Evolutionary conservation across 2,888 invertebrate genomes (phyloP).

Genomic region (Himalopsyche tibetana): DNA sequence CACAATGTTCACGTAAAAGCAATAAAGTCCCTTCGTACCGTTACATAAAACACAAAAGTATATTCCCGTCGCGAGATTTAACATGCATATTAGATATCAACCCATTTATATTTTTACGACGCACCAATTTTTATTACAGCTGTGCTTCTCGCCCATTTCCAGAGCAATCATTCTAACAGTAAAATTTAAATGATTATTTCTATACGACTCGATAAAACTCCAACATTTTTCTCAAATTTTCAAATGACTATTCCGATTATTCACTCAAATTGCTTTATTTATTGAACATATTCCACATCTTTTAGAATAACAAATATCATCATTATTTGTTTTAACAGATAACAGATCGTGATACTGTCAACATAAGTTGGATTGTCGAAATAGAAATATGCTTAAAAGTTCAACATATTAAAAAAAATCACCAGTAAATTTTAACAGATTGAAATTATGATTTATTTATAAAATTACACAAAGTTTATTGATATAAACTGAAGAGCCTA

Average conservation of each 20-base stretch:
- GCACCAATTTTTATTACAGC: constrained; percentile 56
- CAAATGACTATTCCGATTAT: constrained; percentile 13
- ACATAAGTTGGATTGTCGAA: too few relatives aligned
- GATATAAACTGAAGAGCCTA: too few relatives aligned
- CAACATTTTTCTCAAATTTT: constrained; percentile 37
- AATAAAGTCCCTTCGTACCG: constrained; percentile 22
- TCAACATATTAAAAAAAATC: too few relatives aligned
- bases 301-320: background rate
- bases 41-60: constrained; percentile 24
- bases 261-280: constrained; percentile 12
- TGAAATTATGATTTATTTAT: too few relatives aligned
- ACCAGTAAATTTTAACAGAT: too few relatives aligned
- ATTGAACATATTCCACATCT: background rate
- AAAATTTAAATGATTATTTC: constrained; percentile 51
- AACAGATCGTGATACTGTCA: background rate
- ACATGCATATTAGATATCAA: constrained; percentile 52
- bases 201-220: constrained; percentile 27
- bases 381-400: too few relatives aligned
- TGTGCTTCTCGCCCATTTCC: constrained; percentile 50
- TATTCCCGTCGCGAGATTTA: constrained; percentile 40
- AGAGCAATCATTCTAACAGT: constrained; percentile 49
- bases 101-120: constrained; percentile 57
- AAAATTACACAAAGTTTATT: too few relatives aligned
- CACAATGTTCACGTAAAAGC: constrained; percentile 34
- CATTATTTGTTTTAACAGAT: background rate